Percentiles rank a stretch among this genome's conserved stretches.
These are phyloP conservation scores for Sarcophaga variegata DNA, from an alignment of 2,888 invertebrate genomes.

Conservation along the genomic window DNA sequence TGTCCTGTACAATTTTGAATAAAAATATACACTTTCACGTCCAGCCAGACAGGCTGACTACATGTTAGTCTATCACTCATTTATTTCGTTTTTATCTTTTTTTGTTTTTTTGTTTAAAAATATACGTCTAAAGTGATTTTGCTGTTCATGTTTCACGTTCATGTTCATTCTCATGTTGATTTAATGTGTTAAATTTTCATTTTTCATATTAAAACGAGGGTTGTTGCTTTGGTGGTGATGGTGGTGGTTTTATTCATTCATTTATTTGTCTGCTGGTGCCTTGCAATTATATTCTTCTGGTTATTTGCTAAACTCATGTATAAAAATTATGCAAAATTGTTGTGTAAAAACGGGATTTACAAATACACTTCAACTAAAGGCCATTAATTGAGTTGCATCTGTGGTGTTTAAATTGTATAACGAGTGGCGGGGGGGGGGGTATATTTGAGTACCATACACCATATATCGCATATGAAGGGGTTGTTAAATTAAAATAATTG, in stretches of 20 bases:
- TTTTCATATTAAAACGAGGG: not conserved
- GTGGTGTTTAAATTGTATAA: not conserved
- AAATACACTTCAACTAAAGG: slow-evolving; percentile 12
- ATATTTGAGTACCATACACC: not conserved
- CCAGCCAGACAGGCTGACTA: slow-evolving; percentile 14
- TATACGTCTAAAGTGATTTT: slow-evolving; percentile 11
- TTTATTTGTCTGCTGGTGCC: not conserved
- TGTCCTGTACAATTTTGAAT: not conserved
- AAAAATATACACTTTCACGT: not conserved
- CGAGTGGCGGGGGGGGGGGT: not conserved
- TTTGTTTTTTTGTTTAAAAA: not conserved
- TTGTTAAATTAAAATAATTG: not conserved
- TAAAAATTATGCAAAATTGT: slow-evolving; percentile 35
- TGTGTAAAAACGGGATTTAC: slow-evolving; percentile 9
- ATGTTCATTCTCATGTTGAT: slow-evolving; percentile 11
- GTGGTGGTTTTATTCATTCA: not conserved
- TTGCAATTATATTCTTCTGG: slow-evolving; percentile 38
- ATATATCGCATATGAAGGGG: not conserved
- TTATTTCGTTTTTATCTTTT: not conserved
- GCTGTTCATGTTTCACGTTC: slow-evolving; percentile 12
- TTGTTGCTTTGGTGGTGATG: not conserved
- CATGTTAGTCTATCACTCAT: slow-evolving; percentile 9
- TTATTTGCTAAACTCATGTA: slow-evolving; percentile 13
- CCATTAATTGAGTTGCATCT: slow-evolving; percentile 16
- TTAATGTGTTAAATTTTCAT: slow-evolving; percentile 27